Evolutionary conservation across 2,113 vertebrate species (phyloP), one percentile per base, ranked within the genome.

Genomic region (Ptilorrhoa leucosticta): DNA sequence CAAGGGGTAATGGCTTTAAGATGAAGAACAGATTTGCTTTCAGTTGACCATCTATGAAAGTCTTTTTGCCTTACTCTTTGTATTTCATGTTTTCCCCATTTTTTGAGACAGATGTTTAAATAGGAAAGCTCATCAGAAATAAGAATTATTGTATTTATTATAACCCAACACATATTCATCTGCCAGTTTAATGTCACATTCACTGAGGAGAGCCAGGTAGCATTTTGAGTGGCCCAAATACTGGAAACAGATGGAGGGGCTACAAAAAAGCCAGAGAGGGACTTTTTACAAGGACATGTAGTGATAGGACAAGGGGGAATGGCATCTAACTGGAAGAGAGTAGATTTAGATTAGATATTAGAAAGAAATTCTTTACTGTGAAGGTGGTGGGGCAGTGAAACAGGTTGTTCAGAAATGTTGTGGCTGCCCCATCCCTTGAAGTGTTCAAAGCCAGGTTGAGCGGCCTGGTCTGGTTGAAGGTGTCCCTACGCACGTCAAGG

Each of bases 401-500:
- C 0, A 2, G 5, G 18, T 20, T 76, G 10, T 35, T 69, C 40
- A 61, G 40, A 35, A 53, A 31, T 1, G 10, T 15, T 76, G 40
- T 13, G 11, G 8, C 13, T 69, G 8, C 13, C 26, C 26, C 18
- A 28, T 76, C 30, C 31, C n/a, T 76, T 54, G 2, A 83, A 76
- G 7, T 8, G 15, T 37, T 48, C 40, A 40, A 54, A 14, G 17
- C 56, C 17, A 19, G 24, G 21, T 2, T 61, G 47, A 61, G 15
- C 10, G 23, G 48, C 7, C 10, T 48, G 54, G 2, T 54, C 17
- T 69, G 42, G 18, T 63, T 7, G n/a, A 47, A 69, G 26, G 15
- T 48, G 10, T 13, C 40, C 18, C 15, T 61, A 17, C 14, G 22
- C 15, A 48, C 0, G 0, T 33, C 10, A 56, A 13, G 18, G 12